Conservation (phyloP, 2,113 vertebrate species). For the Notiomystis cincta region DNA sequence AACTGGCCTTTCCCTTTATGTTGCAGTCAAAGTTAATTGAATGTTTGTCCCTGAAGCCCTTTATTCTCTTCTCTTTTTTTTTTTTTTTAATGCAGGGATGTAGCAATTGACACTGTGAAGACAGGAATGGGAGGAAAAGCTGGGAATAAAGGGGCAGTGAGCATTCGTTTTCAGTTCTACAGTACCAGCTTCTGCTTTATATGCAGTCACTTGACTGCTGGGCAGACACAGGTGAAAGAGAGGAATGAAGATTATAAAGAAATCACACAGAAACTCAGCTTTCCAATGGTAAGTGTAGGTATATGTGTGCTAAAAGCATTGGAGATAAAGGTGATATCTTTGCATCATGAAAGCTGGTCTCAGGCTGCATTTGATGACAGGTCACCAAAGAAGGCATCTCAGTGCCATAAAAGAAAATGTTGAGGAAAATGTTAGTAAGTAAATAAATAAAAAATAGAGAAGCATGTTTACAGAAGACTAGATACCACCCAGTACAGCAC, state of each 20-base stretch:
- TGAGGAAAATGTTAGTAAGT: not conserved
- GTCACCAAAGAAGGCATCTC: not conserved
- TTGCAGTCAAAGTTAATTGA: not conserved
- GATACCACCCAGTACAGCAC: not conserved
- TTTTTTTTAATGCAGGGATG: constrained; percentile 64
- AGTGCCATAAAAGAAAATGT: not conserved
- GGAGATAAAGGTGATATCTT: not conserved
- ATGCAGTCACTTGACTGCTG: constrained; percentile 81
- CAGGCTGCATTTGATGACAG: not conserved
- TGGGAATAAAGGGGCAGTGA: constrained; percentile 81
- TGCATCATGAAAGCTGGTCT: not conserved
- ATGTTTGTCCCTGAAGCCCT: not conserved
- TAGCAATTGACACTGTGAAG: constrained; percentile 81
- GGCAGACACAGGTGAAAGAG: constrained; percentile 81
- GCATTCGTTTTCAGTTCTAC: constrained; percentile 80
- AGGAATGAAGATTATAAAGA: constrained; percentile 81
- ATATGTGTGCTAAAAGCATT: not conserved
- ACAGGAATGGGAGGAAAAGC: constrained; percentile 83
- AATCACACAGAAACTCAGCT: constrained; percentile 80
- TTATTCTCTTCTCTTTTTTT: not conserved
- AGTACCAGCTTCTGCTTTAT: constrained; percentile 80
- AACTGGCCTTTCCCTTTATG: not conserved
- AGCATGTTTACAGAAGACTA: not conserved
- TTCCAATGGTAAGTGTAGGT: constrained; percentile 72
- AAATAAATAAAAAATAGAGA: not conserved